Evolutionary conservation across 1,140 invertebrate species (phyloP).

Genomic region (Bursaphelenchus mucronatus): DNA sequence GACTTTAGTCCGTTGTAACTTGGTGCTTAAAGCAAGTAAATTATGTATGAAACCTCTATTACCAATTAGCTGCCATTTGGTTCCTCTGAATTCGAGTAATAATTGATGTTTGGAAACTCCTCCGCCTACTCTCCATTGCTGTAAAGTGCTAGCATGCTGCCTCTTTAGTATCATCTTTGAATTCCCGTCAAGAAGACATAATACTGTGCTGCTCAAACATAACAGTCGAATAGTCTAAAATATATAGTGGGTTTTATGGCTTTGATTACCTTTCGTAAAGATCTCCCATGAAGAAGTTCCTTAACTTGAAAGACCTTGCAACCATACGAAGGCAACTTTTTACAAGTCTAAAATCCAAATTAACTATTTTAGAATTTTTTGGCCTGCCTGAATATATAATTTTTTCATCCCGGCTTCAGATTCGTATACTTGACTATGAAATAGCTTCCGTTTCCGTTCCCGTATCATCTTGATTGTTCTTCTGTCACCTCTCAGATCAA

Average conservation of each 20-base stretch:
- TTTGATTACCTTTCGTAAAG: conserved; percentile 67
- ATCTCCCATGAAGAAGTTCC: conserved; percentile 68
- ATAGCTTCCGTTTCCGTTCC: conserved; percentile 70
- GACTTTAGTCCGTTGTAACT: conserved; percentile 64
- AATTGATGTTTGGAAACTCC: conserved; percentile 69
- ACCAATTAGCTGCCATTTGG: conserved; percentile 65
- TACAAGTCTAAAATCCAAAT: conserved; percentile 55
- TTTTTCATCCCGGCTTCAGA: conserved; percentile 70
- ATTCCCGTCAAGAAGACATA: conserved; percentile 69
- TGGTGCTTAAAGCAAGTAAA: conserved; percentile 61
- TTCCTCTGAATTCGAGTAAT: conserved; percentile 69
- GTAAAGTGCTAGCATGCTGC: conserved; percentile 68
- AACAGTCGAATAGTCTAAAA: conserved; percentile 68
- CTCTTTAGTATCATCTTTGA: conserved; percentile 67
- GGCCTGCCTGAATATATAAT: conserved; percentile 69
- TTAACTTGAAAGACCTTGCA: conserved; percentile 71
- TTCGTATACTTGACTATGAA: conserved; percentile 70
- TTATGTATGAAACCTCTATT: not conserved
- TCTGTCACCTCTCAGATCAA: conserved; percentile 55
- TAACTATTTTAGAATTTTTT: conserved; percentile 13
- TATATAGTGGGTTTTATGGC: conserved; percentile 16
- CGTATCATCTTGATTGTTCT: conserved; percentile 61
- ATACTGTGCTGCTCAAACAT: conserved; percentile 67
- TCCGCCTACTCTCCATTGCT: conserved; percentile 69
- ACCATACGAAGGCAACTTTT: conserved; percentile 68